Conservation (phyloP, 2,888 invertebrate genomes). For the Tricholauxania praeusta region DNA sequence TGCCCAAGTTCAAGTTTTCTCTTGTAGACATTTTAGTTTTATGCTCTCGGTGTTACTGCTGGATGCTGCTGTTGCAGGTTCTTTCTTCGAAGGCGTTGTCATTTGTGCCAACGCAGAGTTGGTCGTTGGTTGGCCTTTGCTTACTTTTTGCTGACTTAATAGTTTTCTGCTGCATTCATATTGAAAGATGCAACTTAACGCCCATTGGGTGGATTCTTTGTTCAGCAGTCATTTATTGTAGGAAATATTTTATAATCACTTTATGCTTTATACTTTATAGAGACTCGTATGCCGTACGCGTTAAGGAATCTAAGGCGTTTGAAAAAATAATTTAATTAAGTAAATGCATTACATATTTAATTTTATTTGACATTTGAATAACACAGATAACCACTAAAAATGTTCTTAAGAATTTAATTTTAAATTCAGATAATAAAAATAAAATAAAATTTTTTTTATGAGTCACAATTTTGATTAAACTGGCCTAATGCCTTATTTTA, state of each 20-base stretch:
- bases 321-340: conserved; percentile 2
- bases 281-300: too few relatives aligned
- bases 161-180: background rate
- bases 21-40: conserved; percentile 5
- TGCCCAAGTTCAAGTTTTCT: conserved; percentile 7
- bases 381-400: too few relatives aligned
- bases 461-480: too few relatives aligned
- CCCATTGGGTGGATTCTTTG: conserved; percentile 8
- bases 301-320: background rate
- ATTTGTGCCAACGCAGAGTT: background rate
- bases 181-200: background rate
- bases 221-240: conserved; percentile 1
- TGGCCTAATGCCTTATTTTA: too few relatives aligned
- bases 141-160: background rate
- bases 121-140: background rate
- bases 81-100: conserved; percentile 4
- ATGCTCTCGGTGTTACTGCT: background rate
- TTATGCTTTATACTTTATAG: too few relatives aligned
- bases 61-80: background rate
- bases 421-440: too few relatives aligned
- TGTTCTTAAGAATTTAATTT: too few relatives aligned
- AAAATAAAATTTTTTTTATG: too few relatives aligned
- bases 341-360: conserved; percentile 34
- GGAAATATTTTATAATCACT: background rate
- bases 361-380: conserved; percentile 28